phyloP scores from a whole-genome alignment of 1,140 invertebrate species.

The Halictus rubicundus region DNA sequence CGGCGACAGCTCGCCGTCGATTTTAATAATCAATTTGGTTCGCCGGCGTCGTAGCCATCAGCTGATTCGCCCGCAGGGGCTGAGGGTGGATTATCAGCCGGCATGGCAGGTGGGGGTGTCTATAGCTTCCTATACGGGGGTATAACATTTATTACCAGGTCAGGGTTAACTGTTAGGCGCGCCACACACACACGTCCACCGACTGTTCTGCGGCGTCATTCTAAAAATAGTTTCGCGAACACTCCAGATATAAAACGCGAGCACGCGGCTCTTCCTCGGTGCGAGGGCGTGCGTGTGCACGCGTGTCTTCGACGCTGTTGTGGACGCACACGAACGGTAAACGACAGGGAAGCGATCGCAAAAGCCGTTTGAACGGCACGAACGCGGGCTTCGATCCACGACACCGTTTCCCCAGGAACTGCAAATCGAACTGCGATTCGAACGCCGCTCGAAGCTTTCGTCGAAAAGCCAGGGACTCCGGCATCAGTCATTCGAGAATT shows the following conservation, averaged over 20 bases:
- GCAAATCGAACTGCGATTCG: neutral
- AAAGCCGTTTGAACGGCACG: no score
- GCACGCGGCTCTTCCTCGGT: slow-evolving; percentile 51
- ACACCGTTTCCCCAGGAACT: neutral
- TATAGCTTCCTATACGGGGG: slow-evolving; percentile 65
- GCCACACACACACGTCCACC: slow-evolving; percentile 68
- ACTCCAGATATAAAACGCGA: slow-evolving; percentile 71
- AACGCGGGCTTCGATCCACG: neutral
- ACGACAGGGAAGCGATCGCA: no score
- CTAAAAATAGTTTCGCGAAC: slow-evolving; percentile 75
- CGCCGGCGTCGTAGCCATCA: slow-evolving; percentile 33
- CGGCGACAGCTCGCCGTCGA: neutral
- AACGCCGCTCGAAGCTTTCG: neutral
- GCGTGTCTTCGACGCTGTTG: neutral
- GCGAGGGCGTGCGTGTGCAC: slow-evolving; percentile 28
- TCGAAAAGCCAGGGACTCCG: no score
- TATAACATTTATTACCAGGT: slow-evolving; percentile 77
- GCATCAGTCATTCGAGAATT: no score
- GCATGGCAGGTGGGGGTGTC: slow-evolving; percentile 31
- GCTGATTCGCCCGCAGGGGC: slow-evolving; percentile 47
- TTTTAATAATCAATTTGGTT: slow-evolving; percentile 54
- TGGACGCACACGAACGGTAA: no score
- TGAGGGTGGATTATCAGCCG: slow-evolving; percentile 54
- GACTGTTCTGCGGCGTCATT: slow-evolving; percentile 61
- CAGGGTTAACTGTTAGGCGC: slow-evolving; percentile 78